Evolutionary conservation across 1,140 invertebrate genomes (phyloP).

Genomic region (Steinernema feltiae): DNA sequence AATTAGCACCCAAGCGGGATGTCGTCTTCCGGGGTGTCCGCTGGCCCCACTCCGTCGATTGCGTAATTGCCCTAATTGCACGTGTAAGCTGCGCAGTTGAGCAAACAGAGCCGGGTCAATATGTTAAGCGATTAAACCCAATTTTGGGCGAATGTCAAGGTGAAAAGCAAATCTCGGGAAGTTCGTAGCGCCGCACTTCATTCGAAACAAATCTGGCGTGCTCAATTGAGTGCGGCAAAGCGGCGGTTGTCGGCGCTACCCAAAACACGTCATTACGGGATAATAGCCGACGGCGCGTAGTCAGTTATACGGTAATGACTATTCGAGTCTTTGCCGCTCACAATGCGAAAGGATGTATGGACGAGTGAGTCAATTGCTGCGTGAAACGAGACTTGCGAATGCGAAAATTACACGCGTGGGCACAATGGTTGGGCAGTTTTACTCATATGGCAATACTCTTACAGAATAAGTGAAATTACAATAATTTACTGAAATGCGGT

Average conservation of each 20-base stretch:
- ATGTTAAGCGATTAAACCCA: constrained; percentile 1
- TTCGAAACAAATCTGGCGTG: background rate
- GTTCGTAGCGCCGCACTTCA: background rate
- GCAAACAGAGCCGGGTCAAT: constrained; percentile 2
- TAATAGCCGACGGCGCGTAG: constrained; percentile 11
- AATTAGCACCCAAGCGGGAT: constrained; percentile 11
- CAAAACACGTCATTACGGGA: constrained; percentile 11
- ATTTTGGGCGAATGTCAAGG: background rate
- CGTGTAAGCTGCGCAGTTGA: background rate
- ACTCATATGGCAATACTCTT: too few species aligned
- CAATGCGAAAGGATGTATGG: constrained; percentile 10
- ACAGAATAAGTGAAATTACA: too few species aligned
- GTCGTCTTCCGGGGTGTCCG: constrained; percentile 7
- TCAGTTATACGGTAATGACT: constrained; percentile 13
- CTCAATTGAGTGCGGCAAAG: constrained; percentile 11
- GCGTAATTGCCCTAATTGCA: constrained; percentile 8
- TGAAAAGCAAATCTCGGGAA: background rate
- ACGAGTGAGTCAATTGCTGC: background rate
- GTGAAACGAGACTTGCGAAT: too few species aligned
- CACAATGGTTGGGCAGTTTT: too few species aligned
- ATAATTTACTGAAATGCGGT: too few species aligned
- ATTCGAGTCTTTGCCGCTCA: background rate
- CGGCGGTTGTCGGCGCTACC: constrained; percentile 4
- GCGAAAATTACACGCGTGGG: too few species aligned
- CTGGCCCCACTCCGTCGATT: background rate